Conservation (phyloP, 2,888 invertebrate genomes). For the Cantharis nigra region DNA sequence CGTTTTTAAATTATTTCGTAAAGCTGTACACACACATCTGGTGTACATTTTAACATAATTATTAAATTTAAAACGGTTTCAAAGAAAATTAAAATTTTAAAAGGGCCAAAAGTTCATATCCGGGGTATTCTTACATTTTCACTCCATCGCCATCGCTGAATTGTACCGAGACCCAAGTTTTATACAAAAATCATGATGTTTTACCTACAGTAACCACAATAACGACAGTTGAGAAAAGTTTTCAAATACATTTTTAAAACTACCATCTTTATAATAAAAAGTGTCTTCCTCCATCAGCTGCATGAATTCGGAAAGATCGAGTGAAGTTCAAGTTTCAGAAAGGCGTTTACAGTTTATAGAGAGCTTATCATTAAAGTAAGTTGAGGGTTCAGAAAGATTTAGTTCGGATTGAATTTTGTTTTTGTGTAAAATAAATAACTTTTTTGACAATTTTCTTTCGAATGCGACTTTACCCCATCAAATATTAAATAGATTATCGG, state of each 20-base stretch:
- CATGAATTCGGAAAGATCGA: neutral
- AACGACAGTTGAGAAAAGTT: neutral
- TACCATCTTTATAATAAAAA: neutral
- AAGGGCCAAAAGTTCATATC: neutral
- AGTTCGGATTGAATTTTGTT: neutral
- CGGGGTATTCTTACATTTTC: neutral
- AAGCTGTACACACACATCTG: neutral
- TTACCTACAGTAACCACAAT: neutral
- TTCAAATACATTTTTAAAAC: neutral
- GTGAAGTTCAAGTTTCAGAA: neutral
- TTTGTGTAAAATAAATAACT: neutral
- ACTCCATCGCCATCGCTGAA: too few species aligned
- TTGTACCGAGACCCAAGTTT: neutral
- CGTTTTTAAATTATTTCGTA: neutral
- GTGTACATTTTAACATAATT: neutral
- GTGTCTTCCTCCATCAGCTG: neutral
- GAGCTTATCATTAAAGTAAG: constrained; percentile 1
- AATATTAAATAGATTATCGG: neutral
- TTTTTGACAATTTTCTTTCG: neutral
- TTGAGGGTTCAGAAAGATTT: neutral
- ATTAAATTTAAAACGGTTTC: neutral
- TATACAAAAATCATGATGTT: neutral
- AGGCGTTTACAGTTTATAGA: neutral
- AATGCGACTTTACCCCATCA: neutral
- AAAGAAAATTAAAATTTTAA: neutral